Conservation (phyloP, 1,140 invertebrate genomes). For the Drosophila nigrodunni region DNA sequence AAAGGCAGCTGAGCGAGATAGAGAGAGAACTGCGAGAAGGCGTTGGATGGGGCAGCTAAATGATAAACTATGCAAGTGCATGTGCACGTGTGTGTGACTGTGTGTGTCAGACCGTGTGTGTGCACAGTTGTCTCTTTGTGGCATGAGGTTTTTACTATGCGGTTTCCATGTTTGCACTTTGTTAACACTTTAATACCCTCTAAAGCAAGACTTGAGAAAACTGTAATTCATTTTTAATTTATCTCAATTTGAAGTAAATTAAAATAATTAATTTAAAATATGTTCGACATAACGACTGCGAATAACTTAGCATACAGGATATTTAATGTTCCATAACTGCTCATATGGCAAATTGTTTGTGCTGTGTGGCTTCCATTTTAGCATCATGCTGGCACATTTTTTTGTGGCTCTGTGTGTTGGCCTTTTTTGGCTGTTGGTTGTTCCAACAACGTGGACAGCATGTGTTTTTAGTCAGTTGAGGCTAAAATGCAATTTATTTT, state of each 20-base stretch:
- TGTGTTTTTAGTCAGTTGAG: constrained; percentile 48
- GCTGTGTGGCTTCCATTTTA: constrained; percentile 34
- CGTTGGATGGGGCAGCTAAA: constrained; percentile 45
- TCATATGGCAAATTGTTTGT: constrained; percentile 10
- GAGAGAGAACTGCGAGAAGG: constrained; percentile 11
- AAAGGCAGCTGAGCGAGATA: constrained; percentile 1
- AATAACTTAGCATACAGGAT: constrained; percentile 4
- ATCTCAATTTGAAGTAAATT: too few species aligned
- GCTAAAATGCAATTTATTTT: constrained; percentile 66
- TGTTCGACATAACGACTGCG: neutral
- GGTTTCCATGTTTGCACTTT: constrained; percentile 48
- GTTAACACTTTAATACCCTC: neutral
- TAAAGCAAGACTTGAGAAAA: neutral
- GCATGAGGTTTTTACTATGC: constrained; percentile 56
- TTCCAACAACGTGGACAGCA: constrained; percentile 53
- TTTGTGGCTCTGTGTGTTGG: constrained; percentile 27
- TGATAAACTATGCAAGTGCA: constrained; percentile 72
- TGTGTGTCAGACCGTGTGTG: constrained; percentile 34
- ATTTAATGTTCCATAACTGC: neutral
- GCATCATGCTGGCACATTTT: constrained; percentile 36
- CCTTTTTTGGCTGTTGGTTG: constrained; percentile 30
- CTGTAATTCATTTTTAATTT: too few species aligned
- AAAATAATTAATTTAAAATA: too few species aligned
- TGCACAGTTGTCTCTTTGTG: constrained; percentile 54
- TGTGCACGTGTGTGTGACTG: constrained; percentile 33